Evolutionary conservation across 2,797 vertebrate species (phyloP).

Genomic region (Poecilia wingei): DNA sequence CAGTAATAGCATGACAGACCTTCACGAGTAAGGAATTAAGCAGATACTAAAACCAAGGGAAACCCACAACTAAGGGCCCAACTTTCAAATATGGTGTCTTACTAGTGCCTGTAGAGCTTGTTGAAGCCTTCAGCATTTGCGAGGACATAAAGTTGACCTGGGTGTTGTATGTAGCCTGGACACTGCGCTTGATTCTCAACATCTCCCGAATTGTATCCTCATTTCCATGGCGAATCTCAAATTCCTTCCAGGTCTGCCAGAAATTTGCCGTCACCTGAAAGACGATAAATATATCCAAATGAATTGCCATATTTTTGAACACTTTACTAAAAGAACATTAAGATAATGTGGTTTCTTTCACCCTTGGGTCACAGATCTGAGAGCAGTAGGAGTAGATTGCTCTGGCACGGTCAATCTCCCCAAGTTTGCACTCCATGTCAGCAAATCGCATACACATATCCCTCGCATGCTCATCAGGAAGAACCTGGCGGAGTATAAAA

Average conservation of each 20-base stretch:
- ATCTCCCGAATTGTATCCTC: slow-evolving; percentile 96
- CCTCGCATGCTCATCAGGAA: slow-evolving; percentile 89
- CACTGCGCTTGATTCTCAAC: slow-evolving; percentile 93
- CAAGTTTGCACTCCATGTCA: slow-evolving; percentile 95
- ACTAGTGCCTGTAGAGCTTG: slow-evolving; percentile 88
- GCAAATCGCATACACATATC: slow-evolving; percentile 95
- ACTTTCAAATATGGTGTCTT: slow-evolving; percentile 12
- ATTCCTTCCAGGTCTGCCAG: slow-evolving; percentile 97
- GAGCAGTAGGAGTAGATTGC: slow-evolving; percentile 96
- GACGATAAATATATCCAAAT: background rate
- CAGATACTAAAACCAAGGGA: background rate
- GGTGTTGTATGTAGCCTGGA: slow-evolving; percentile 96
- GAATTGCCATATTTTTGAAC: background rate
- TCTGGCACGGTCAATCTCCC: slow-evolving; percentile 91
- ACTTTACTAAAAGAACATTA: background rate
- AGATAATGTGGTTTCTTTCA: slow-evolving; percentile 57
- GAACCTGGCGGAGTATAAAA: slow-evolving; percentile 77
- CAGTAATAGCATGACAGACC: background rate
- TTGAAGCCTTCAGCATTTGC: slow-evolving; percentile 92
- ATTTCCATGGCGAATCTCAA: slow-evolving; percentile 95
- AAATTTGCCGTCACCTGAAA: slow-evolving; percentile 87
- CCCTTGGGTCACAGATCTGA: slow-evolving; percentile 94
- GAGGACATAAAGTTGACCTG: slow-evolving; percentile 98
- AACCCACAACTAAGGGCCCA: background rate
- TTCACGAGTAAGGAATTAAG: background rate